A percentile compares a stretch with the other conserved stretches of the same genome.
Conservation (phyloP, 1,140 invertebrate species). For the Plectrocnemia conspersa region DNA sequence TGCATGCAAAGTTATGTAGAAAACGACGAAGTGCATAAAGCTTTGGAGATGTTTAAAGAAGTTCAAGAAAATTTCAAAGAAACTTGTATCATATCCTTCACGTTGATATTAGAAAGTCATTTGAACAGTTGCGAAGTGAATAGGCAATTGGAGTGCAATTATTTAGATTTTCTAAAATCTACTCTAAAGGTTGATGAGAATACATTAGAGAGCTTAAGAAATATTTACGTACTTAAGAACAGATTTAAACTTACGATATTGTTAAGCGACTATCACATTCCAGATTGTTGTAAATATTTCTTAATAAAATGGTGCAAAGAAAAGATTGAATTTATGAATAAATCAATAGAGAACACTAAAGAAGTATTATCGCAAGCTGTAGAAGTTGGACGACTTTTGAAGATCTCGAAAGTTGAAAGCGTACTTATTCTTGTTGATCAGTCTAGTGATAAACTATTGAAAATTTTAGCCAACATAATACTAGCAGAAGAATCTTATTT, state of each 20-base stretch:
- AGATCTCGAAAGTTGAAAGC: constrained; percentile 22
- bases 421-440: constrained; percentile 17
- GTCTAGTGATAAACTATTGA: constrained; percentile 1
- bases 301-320: constrained; percentile 28
- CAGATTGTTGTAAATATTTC: constrained; percentile 21
- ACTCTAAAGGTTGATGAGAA: constrained; percentile 3
- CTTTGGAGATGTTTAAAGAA: constrained; percentile 21
- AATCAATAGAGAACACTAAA: neutral
- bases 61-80: constrained; percentile 25
- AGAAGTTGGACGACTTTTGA: constrained; percentile 22
- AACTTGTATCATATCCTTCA: constrained; percentile 15
- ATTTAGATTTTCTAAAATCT: constrained; percentile 32
- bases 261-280: constrained; percentile 24
- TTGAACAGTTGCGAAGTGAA: constrained; percentile 7
- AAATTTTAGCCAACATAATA: constrained; percentile 14
- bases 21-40: constrained; percentile 18
- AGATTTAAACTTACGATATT: constrained; percentile 26
- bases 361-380: constrained; percentile 6
- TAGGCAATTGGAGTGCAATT: constrained; percentile 18
- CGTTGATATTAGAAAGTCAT: constrained; percentile 26
- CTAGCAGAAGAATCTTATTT: constrained; percentile 19
- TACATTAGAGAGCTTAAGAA: constrained; percentile 20
- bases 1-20: constrained; percentile 27
- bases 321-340: constrained; percentile 9
- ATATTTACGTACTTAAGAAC: constrained; percentile 29